Evolutionary conservation across 2,113 vertebrate genomes (phyloP).

Genomic region (Melozone crissalis): DNA sequence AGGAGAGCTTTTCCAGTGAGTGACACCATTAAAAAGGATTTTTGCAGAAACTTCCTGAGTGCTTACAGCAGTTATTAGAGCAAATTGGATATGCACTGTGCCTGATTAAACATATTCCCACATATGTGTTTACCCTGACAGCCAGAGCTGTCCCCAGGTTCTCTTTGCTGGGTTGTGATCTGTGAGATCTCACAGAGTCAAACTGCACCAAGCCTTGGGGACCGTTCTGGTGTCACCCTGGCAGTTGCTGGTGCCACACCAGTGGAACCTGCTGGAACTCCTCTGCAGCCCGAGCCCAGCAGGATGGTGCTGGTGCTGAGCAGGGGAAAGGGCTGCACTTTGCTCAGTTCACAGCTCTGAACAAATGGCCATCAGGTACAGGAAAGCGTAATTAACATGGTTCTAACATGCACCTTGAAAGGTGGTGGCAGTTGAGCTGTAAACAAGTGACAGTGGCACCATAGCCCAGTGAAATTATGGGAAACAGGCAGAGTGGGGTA

Average conservation of each 20-base stretch:
- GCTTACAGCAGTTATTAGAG: neutral
- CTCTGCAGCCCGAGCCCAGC: neutral
- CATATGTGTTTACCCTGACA: neutral
- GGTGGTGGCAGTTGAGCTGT: neutral
- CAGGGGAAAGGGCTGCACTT: neutral
- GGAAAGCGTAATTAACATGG: neutral
- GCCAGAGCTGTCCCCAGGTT: neutral
- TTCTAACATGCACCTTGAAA: neutral
- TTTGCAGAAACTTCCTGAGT: neutral
- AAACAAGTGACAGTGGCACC: neutral
- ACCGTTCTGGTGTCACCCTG: too few species aligned
- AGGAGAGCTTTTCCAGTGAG: neutral
- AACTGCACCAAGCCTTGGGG: neutral
- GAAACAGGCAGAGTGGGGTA: neutral
- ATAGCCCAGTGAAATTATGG: neutral
- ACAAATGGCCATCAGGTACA: neutral
- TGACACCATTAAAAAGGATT: neutral
- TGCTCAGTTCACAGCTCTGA: neutral
- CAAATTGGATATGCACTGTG: neutral
- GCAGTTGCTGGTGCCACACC: fast-evolving
- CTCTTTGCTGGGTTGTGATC: neutral
- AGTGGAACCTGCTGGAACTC: neutral
- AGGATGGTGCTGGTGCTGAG: neutral
- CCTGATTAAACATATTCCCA: neutral
- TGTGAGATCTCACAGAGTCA: neutral